phyloP scores from a whole-genome alignment of 2,888 invertebrate genomes.

The Germaria angustata region DNA sequence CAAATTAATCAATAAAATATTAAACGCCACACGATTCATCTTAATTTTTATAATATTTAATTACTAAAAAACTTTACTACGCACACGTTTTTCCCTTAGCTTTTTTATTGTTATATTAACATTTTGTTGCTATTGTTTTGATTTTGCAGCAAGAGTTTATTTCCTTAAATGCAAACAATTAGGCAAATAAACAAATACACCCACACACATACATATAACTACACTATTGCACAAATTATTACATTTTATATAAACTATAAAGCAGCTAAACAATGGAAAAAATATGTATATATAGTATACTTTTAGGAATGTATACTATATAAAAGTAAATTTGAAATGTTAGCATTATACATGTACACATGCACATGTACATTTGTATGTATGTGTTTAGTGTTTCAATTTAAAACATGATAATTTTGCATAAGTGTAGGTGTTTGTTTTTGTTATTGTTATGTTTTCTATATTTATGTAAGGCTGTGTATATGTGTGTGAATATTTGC shows the following conservation, averaged over 20 bases:
- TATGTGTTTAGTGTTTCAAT: conserved; percentile 26
- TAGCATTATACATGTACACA: no score
- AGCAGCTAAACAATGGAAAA: conserved; percentile 30
- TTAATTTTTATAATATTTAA: not conserved
- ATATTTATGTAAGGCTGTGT: not conserved
- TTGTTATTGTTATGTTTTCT: conserved; percentile 29
- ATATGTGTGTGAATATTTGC: conserved; percentile 16
- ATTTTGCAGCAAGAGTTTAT: conserved; percentile 41
- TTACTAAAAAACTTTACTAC: not conserved
- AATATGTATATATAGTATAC: conserved; percentile 19
- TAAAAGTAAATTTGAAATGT: conserved; percentile 8
- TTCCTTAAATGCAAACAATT: conserved; percentile 20
- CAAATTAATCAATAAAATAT: no score
- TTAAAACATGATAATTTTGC: conserved; percentile 44
- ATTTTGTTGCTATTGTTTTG: conserved; percentile 41
- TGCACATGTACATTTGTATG: not conserved
- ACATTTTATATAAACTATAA: conserved; percentile 23
- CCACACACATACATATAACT: not conserved
- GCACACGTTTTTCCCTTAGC: conserved; percentile 16
- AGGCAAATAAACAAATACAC: not conserved
- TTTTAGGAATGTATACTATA: conserved; percentile 34
- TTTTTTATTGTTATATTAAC: not conserved
- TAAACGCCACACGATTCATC: not conserved
- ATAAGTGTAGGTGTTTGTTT: conserved; percentile 48
- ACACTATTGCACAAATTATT: not conserved